Base-by-base conservation (phyloP, 2,797 vertebrate genomes). In the Epinephelus awoara region DNA sequence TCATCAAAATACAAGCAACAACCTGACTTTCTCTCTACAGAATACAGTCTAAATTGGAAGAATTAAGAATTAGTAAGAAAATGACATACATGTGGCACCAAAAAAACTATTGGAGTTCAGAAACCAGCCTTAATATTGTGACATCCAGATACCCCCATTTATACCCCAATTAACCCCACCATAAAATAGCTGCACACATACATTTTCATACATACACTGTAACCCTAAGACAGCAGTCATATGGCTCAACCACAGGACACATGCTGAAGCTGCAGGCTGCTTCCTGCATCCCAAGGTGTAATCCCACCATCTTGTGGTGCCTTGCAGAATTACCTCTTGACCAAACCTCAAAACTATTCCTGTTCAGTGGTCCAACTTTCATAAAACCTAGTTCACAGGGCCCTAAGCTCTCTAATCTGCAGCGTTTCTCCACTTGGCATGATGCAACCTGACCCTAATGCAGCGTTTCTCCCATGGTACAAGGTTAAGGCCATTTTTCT, bases 261-360 rank as follows among this genome's bases (percentile, higher is more conserved):
- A 67, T 17, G 5, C 15, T n/a, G 15, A 19, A 42, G 3, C 4
- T 47, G 13, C 42, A 72, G 46, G 14, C 18, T 54, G 40, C 38
- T 47, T 18, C 15, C 2, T 29, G 29, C 23, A 56, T 67, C 34
- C 19, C 19, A 6, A 83, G 51, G 63, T 67, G 62, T 52, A 19
- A 79, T 67, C 4, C 34, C 70, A 8, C 89, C 89, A 86, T 64
- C 85, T 81, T 57, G 79, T 88, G 91, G 88, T 21, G 21, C 7
- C 11, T 17, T 63, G 52, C 29, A 77, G 82, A 85, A 86, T 13
- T 82, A 44, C 82, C 6, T 56, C 46, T 8, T 23, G 0, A 17
- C 13, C 2, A 19, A 38, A 3, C 9, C 10, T 29, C 19, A 51
- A 7, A 0, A 17, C 11, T 13, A 6, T 17, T n/a, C 13, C 4